These are phyloP conservation scores for Embidobia sp. DNA, from an alignment of 2,888 invertebrate genomes.

Conservation along the genomic window DNA sequence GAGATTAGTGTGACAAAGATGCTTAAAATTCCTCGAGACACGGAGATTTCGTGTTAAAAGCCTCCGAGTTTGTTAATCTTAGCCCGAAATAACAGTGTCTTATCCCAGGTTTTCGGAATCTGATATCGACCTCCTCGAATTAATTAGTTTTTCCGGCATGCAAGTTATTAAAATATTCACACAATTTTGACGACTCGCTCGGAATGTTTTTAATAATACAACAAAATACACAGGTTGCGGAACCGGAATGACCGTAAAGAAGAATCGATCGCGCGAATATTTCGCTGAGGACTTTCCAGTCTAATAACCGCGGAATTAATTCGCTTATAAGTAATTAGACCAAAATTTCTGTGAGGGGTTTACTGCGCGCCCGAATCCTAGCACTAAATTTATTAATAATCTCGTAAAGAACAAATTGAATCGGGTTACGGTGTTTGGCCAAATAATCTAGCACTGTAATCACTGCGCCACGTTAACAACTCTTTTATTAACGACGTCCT, in stretches of 20 bases:
- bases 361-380: neutral
- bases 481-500: constrained; percentile 33
- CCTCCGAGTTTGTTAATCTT: constrained; percentile 71
- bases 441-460: constrained; percentile 24
- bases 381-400: constrained; percentile 3
- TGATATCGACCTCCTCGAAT: neutral
- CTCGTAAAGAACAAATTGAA: constrained; percentile 7
- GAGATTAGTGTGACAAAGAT: constrained; percentile 69
- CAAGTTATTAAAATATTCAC: constrained; percentile 1
- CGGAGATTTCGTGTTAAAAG: constrained; percentile 70
- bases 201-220: constrained; percentile 11
- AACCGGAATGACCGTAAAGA: constrained; percentile 20
- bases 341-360: constrained; percentile 9
- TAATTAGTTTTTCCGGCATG: constrained; percentile 22
- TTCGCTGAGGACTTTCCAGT: constrained; percentile 1
- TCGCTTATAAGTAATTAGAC: constrained; percentile 20
- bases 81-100: neutral
- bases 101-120: neutral
- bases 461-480: constrained; percentile 17
- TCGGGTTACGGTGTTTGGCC: neutral
- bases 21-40: constrained; percentile 66
- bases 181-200: neutral
- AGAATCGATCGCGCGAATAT: constrained; percentile 23
- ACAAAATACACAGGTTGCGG: neutral
- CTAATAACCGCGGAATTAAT: constrained; percentile 25